phyloP scores from a whole-genome alignment of 1,140 invertebrate species.

The Apolygus lucorum region DNA sequence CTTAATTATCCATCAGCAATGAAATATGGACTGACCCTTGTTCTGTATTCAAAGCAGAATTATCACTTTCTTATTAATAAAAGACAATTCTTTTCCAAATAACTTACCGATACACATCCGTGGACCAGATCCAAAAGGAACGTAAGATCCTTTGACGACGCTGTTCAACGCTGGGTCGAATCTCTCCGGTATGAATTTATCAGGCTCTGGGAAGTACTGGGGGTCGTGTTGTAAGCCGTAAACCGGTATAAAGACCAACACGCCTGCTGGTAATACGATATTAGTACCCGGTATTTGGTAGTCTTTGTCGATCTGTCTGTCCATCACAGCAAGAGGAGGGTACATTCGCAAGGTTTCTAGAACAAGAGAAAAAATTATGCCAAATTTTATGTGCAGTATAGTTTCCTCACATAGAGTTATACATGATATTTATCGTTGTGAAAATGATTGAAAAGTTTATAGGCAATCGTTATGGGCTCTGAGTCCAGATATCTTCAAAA shows the following conservation, averaged over 20 bases:
- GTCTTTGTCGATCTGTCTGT: slow-evolving; percentile 23
- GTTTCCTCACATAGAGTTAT: no score
- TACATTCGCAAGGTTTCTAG: slow-evolving; percentile 35
- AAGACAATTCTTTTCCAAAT: no score
- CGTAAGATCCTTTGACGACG: slow-evolving; percentile 40
- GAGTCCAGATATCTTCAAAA: no score
- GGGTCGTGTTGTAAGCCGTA: slow-evolving; percentile 52
- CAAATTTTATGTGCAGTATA: no score
- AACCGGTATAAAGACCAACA: slow-evolving; percentile 48
- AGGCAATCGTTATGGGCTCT: no score
- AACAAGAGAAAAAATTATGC: no score
- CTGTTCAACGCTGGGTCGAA: slow-evolving; percentile 47
- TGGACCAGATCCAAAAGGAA: slow-evolving; percentile 57
- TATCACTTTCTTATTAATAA: no score
- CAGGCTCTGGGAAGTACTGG: slow-evolving; percentile 57
- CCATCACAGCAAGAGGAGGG: slow-evolving; percentile 23
- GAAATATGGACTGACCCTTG: no score
- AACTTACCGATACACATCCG: slow-evolving; percentile 53
- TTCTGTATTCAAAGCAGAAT: no score
- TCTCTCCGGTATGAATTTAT: slow-evolving; percentile 62
- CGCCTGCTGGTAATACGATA: slow-evolving; percentile 42
- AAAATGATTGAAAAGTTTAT: no score
- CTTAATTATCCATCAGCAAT: no score
- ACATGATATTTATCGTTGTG: no score
- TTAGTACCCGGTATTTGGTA: slow-evolving; percentile 25